Evolutionary conservation across 2,888 invertebrate genomes (phyloP).

Genomic region (Biston stratarius): DNA sequence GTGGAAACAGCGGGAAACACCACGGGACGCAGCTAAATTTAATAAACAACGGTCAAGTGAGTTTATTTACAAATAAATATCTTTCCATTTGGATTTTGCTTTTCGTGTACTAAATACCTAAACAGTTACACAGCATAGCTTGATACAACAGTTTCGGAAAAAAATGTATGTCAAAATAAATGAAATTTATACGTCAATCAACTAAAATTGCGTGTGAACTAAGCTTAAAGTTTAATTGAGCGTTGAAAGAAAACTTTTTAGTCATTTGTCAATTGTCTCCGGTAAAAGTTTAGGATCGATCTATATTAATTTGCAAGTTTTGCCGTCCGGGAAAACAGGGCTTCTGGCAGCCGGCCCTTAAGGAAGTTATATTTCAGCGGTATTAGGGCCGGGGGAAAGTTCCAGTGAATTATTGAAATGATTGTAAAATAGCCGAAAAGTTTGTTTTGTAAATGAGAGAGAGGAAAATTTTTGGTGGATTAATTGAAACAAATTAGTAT

Average conservation of each 20-base stretch:
- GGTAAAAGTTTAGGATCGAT: slow-evolving; percentile 35
- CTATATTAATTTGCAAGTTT: slow-evolving; percentile 46
- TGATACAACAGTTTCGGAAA: background rate
- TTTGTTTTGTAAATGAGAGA: slow-evolving; percentile 17
- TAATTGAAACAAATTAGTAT: slow-evolving; percentile 18
- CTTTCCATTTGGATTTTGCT: no score
- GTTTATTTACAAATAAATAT: no score
- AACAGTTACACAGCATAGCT: no score
- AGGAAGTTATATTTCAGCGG: slow-evolving; percentile 30
- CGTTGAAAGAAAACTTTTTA: slow-evolving; percentile 55
- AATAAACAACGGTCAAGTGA: no score
- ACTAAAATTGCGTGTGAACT: slow-evolving; percentile 18
- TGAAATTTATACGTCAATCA: background rate
- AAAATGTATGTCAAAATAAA: background rate
- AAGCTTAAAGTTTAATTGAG: slow-evolving; percentile 56
- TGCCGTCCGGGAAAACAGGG: slow-evolving; percentile 29
- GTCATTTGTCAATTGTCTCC: slow-evolving; percentile 52
- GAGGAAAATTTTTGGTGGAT: slow-evolving; percentile 3
- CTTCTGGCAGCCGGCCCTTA: slow-evolving; percentile 25
- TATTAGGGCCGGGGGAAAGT: slow-evolving; percentile 30
- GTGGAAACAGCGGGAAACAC: no score
- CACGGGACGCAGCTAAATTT: no score
- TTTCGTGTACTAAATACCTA: no score
- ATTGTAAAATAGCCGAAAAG: slow-evolving; percentile 26
- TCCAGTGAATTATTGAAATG: slow-evolving; percentile 31